Conservation (phyloP, 53 echinoderm and acorn worm genomes). For the Echinometra lucunter region DNA sequence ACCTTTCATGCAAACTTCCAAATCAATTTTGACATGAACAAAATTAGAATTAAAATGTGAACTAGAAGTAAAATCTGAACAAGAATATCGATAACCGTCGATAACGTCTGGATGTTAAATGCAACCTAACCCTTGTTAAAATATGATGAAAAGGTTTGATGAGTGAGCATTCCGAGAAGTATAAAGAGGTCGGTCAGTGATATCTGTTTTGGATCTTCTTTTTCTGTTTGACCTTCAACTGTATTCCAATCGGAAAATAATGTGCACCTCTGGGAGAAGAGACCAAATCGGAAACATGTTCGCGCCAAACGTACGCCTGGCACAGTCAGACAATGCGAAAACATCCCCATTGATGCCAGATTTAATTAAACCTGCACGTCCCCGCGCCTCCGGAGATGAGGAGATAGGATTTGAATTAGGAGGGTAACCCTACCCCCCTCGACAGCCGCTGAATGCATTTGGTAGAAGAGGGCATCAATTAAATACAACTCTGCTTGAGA, state of each 20-base stretch:
- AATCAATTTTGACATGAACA: too few relatives aligned
- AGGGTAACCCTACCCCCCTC: not conserved
- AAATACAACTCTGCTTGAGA: not conserved
- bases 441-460: not conserved
- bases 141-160: too few relatives aligned
- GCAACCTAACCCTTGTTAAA: too few relatives aligned
- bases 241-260: not conserved
- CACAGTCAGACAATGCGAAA: not conserved
- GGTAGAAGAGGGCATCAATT: not conserved
- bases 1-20: too few relatives aligned
- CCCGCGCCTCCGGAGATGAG: not conserved
- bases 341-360: not conserved
- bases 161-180: too few relatives aligned
- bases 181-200: too few relatives aligned
- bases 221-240: not conserved
- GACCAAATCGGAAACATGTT: not conserved
- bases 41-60: too few relatives aligned
- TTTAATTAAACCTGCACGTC: conserved; percentile 1
- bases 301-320: not conserved
- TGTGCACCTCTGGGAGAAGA: not conserved
- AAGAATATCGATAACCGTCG: too few relatives aligned
- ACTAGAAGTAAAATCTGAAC: too few relatives aligned
- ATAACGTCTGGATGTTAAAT: too few relatives aligned
- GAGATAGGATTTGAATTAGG: not conserved
- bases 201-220: too few relatives aligned